Evolutionary conservation across 1,140 invertebrate genomes (phyloP).

Genomic region (Drosophila azteca): DNA sequence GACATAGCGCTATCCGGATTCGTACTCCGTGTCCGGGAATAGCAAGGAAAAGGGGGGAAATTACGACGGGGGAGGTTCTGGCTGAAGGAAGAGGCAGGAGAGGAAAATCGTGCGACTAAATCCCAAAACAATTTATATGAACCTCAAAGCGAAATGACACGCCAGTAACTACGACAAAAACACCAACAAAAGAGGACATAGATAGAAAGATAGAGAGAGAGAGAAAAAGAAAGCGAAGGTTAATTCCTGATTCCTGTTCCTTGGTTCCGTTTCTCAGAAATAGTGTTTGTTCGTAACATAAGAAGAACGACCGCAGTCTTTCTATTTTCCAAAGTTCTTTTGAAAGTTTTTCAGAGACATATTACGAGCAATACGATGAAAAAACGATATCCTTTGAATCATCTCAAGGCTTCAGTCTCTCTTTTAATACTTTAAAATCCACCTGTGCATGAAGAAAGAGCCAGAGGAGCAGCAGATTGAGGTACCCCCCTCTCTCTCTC

Average conservation of each 20-base stretch:
- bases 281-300: too few relatives aligned
- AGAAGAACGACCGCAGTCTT: too few relatives aligned
- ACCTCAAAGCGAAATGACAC: conserved; percentile 57
- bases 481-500: background rate
- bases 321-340: too few relatives aligned
- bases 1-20: conserved; percentile 2
- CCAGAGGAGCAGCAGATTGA: too few relatives aligned
- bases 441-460: too few relatives aligned
- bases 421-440: too few relatives aligned
- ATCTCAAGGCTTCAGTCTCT: too few relatives aligned
- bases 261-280: too few relatives aligned
- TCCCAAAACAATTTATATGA: conserved; percentile 78
- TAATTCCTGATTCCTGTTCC: too few relatives aligned
- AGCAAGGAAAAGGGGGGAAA: background rate
- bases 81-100: conserved; percentile 5
- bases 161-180: conserved; percentile 23
- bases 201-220: conserved; percentile 14
- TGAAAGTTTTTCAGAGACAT: too few relatives aligned
- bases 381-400: too few relatives aligned
- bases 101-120: conserved; percentile 65
- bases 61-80: background rate
- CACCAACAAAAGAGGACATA: conserved; percentile 4
- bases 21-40: conserved; percentile 28
- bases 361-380: too few relatives aligned
- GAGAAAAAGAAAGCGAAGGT: background rate